Percentiles rank a stretch among this genome's conserved stretches.
Conservation (phyloP, 1,140 invertebrate genomes). For the Plodia interpunctella region DNA sequence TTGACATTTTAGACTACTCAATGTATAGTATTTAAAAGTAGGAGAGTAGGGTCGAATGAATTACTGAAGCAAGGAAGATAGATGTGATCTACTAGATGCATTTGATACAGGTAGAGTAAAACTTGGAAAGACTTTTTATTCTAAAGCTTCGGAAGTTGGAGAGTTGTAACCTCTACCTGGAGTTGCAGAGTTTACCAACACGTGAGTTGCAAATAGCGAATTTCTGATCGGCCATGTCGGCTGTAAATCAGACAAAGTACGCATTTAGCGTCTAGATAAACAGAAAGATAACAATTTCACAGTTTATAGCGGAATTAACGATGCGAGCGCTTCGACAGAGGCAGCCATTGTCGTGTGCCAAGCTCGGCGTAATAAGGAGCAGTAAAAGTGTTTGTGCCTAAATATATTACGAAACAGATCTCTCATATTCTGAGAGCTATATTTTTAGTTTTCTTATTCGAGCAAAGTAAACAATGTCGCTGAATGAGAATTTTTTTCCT, state of each 20-base stretch:
- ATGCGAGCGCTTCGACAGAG: not conserved
- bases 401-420: not conserved
- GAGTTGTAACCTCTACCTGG: too few species aligned
- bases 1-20: not conserved
- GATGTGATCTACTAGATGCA: not conserved
- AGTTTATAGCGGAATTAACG: slow-evolving; percentile 8
- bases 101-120: too few species aligned
- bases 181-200: not conserved
- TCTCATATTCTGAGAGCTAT: not conserved
- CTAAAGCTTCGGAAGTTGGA: too few species aligned
- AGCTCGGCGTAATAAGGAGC: slow-evolving; percentile 12
- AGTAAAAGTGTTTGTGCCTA: not conserved
- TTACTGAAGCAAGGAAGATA: too few species aligned
- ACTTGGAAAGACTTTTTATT: too few species aligned
- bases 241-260: not conserved
- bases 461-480: too few species aligned
- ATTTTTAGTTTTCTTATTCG: too few species aligned
- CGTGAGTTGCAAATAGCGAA: not conserved
- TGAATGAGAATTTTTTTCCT: too few species aligned
- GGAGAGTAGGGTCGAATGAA: too few species aligned
- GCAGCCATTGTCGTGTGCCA: slow-evolving; percentile 14
- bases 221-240: not conserved
- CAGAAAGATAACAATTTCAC: slow-evolving; percentile 8
- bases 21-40: too few species aligned
- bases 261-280: slow-evolving; percentile 6